Conservation (phyloP, 2,888 invertebrate species). For the Hemicrepidius hirtus region DNA sequence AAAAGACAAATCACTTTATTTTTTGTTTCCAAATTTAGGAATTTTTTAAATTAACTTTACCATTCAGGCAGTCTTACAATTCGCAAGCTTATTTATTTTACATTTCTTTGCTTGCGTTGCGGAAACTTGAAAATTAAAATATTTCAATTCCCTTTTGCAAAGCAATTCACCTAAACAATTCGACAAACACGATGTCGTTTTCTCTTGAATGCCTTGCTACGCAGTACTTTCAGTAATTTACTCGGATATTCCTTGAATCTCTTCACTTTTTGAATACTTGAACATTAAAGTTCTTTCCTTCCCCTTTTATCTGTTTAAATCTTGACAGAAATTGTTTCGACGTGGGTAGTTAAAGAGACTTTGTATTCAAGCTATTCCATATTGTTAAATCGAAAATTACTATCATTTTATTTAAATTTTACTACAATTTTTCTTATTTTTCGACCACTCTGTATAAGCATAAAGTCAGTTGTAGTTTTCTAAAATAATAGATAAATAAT, state of each 20-base stretch:
- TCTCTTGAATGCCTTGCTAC: constrained; percentile 2
- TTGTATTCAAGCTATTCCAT: too few relatives aligned
- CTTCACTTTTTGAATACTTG: constrained; percentile 18
- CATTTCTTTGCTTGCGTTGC: not conserved
- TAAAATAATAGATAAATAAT: too few relatives aligned
- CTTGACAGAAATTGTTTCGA: not conserved
- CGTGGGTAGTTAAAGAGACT: not conserved
- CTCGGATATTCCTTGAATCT: constrained; percentile 10
- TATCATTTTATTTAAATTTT: too few relatives aligned
- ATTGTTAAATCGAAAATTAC: too few relatives aligned
- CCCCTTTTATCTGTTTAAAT: not conserved
- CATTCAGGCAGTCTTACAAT: too few relatives aligned
- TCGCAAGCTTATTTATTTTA: too few relatives aligned
- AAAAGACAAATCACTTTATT: too few relatives aligned
- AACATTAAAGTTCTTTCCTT: constrained; percentile 12
- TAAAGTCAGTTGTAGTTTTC: too few relatives aligned
- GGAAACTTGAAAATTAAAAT: constrained; percentile 9
- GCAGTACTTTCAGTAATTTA: constrained; percentile 10
- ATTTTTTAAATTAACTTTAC: too few relatives aligned
- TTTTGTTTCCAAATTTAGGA: too few relatives aligned
- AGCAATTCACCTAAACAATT: constrained; percentile 10
- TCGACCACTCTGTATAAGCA: too few relatives aligned
- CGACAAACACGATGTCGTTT: not conserved
- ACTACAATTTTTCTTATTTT: too few relatives aligned
- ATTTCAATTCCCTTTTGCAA: not conserved